phyloP scores from a whole-genome alignment of 2,888 invertebrate genomes.

The Chalcosyrphus nemorum region DNA sequence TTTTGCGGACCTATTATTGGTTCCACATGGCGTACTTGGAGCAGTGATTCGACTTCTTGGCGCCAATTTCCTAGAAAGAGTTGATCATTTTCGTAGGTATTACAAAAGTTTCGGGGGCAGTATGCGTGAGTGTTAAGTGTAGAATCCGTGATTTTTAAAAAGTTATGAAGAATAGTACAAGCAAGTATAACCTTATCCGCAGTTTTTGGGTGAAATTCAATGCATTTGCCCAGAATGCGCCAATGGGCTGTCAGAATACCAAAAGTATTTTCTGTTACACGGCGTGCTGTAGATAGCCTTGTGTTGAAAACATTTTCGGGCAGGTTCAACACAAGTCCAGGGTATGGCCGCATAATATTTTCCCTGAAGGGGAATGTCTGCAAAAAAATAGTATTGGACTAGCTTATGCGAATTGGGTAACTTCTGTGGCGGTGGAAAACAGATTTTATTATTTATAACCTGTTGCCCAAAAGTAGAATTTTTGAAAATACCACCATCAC shows the following conservation, averaged over 20 bases:
- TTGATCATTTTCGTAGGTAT: not conserved
- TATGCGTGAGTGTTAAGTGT: too few species aligned
- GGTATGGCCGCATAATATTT: not conserved
- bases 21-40: not conserved
- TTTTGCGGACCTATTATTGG: not conserved
- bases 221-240: not conserved
- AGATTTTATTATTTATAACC: too few species aligned
- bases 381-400: not conserved
- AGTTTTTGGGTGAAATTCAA: not conserved
- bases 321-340: not conserved
- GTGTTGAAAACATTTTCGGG: not conserved
- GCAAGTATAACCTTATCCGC: not conserved
- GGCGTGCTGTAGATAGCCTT: not conserved
- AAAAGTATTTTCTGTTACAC: not conserved
- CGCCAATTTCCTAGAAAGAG: not conserved
- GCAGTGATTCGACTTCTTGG: not conserved
- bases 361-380: not conserved
- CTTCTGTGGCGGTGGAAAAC: too few species aligned
- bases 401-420: not conserved
- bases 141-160: not conserved
- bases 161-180: not conserved
- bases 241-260: not conserved
- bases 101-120: not conserved
- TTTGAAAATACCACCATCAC: too few species aligned
- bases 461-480: too few species aligned